Evolutionary conservation across 2,888 invertebrate species (phyloP).

Genomic region (Lepidocyrtinus sp.): DNA sequence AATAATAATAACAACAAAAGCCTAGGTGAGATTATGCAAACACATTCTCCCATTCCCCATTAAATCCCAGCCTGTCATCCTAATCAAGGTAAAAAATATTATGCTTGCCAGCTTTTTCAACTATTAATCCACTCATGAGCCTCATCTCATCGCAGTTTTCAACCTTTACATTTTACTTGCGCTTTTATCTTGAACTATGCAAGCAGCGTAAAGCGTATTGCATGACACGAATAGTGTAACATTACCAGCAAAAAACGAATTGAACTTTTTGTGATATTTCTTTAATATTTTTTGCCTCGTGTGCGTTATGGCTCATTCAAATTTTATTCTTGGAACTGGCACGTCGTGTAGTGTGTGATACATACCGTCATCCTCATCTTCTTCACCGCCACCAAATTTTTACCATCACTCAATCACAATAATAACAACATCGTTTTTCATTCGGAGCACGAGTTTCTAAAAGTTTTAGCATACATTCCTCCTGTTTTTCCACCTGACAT

Average conservation of each 20-base stretch:
- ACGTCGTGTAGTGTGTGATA: background rate
- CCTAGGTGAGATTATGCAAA: constrained; percentile 1
- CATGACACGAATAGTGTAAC: constrained; percentile 2
- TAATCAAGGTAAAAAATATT: constrained; percentile 42
- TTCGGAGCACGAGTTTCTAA: constrained; percentile 38
- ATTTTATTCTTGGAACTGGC: constrained; percentile 40
- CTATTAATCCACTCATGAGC: constrained; percentile 41
- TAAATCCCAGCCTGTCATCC: constrained; percentile 22
- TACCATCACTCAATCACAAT: constrained; percentile 4
- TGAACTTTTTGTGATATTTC: background rate
- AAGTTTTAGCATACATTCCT: background rate
- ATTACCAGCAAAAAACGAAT: background rate
- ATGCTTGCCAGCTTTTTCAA: constrained; percentile 27
- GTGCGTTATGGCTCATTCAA: constrained; percentile 50
- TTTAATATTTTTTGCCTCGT: constrained; percentile 22
- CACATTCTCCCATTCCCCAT: constrained; percentile 3
- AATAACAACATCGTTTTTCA: constrained; percentile 20
- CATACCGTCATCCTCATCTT: constrained; percentile 2
- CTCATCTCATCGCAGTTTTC: constrained; percentile 31
- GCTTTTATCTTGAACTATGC: constrained; percentile 6
- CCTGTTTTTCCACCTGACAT: constrained; percentile 27
- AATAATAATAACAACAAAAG: background rate
- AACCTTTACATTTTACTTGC: constrained; percentile 12
- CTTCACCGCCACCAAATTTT: too few relatives aligned
- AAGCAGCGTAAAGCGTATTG: constrained; percentile 2